These are phyloP conservation scores for Rhincodon typus DNA, from an alignment of 2,797 vertebrate genomes.

Conservation along the genomic window DNA sequence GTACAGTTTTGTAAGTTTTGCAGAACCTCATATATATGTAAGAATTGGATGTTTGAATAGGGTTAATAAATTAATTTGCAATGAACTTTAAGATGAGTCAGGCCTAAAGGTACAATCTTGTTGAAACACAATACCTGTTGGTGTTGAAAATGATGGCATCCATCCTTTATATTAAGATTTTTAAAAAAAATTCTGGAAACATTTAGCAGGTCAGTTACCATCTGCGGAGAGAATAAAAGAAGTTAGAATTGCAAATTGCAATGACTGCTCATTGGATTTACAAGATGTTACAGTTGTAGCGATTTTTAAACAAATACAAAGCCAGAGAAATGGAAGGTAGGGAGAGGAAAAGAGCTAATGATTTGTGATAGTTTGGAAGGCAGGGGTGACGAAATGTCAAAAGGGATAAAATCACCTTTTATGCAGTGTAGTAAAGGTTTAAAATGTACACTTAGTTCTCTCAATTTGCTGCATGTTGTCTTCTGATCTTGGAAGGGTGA, in stretches of 20 bases:
- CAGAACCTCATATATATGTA: background rate
- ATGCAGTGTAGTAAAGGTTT: background rate
- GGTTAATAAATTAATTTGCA: background rate
- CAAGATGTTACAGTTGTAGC: background rate
- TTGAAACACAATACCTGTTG: no score
- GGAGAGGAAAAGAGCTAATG: background rate
- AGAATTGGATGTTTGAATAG: background rate
- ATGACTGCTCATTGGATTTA: background rate
- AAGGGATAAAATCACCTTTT: background rate
- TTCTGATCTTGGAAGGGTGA: background rate
- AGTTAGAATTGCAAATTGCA: background rate
- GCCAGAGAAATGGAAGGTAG: background rate
- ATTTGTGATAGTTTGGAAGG: background rate
- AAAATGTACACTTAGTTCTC: background rate
- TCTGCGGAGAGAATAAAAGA: background rate
- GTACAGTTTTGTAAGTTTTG: no score
- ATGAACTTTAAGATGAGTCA: background rate
- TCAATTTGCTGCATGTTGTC: background rate
- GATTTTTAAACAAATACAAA: background rate
- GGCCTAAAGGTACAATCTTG: background rate
- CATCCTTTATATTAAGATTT: no score
- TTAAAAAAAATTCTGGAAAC: background rate
- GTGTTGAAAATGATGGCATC: no score
- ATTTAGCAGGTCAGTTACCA: background rate
- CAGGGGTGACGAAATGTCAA: background rate